A percentile compares a stretch with the other conserved stretches of the same genome.
Conservation (phyloP, 2,888 invertebrate genomes). For the Ichneumoninae sp. region DNA sequence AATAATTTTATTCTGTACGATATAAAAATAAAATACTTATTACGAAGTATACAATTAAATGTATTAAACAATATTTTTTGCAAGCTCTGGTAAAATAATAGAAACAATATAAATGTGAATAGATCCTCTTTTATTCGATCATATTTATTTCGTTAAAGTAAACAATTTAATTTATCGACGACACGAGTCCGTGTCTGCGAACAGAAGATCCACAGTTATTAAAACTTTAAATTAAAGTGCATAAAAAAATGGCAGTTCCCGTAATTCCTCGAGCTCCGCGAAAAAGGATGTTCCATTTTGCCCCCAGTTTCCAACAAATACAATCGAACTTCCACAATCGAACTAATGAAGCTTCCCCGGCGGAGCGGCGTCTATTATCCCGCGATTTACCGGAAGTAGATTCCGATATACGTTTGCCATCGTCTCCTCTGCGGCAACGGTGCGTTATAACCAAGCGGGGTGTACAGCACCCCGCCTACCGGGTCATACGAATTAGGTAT, state of each 20-base stretch:
- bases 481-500: slow-evolving; percentile 56
- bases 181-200: background rate
- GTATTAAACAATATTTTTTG: too few species aligned
- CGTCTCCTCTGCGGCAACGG: background rate
- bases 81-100: too few species aligned
- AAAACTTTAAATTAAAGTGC: background rate
- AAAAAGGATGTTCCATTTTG: background rate
- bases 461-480: background rate
- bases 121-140: background rate
- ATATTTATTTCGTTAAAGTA: background rate
- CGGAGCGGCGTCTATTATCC: slow-evolving; percentile 1
- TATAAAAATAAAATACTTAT: background rate
- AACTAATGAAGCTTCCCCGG: slow-evolving; percentile 20
- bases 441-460: slow-evolving; percentile 15
- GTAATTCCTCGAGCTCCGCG: background rate
- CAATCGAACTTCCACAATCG: slow-evolving; percentile 16
- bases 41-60: too few species aligned
- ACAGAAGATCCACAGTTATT: background rate
- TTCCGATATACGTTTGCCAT: slow-evolving; percentile 64
- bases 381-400: slow-evolving; percentile 57
- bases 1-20: background rate
- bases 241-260: background rate
- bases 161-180: background rate
- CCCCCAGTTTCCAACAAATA: background rate
- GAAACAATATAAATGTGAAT: background rate